phyloP scores from a whole-genome alignment of 1,140 invertebrate genomes.

The Eurosta solidaginis region DNA sequence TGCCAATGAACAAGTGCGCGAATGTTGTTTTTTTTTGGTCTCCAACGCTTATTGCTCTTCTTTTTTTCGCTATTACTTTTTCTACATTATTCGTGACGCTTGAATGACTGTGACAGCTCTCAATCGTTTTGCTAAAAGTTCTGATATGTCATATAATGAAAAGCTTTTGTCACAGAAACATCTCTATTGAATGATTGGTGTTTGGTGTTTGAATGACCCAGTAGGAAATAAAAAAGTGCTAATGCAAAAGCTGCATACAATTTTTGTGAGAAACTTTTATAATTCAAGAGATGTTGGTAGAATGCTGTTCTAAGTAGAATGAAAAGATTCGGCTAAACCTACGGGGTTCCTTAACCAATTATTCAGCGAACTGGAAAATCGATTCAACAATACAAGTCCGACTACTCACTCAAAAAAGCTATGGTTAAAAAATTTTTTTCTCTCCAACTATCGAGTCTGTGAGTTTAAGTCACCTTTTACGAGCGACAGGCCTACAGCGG shows the following conservation, averaged over 20 bases:
- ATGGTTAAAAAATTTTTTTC: too few relatives aligned
- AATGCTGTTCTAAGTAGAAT: too few relatives aligned
- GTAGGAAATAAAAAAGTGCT: neutral
- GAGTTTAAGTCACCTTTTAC: too few relatives aligned
- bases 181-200: neutral
- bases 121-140: slow-evolving; percentile 7
- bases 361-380: too few relatives aligned
- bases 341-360: too few relatives aligned
- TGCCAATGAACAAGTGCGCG: slow-evolving; percentile 5
- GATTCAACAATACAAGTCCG: too few relatives aligned
- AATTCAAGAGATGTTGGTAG: neutral
- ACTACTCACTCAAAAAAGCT: too few relatives aligned
- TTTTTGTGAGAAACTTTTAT: neutral
- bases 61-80: neutral
- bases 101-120: neutral
- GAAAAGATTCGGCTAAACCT: too few relatives aligned
- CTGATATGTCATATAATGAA: slow-evolving; percentile 14
- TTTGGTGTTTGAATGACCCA: neutral
- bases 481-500: too few relatives aligned
- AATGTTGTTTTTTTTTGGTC: neutral
- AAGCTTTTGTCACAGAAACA: neutral
- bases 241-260: neutral
- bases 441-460: too few relatives aligned
- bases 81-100: neutral
- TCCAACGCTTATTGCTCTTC: neutral